Evolutionary conservation across 1,140 invertebrate genomes (phyloP).

Genomic region (Caenorhabditis inopinata): DNA sequence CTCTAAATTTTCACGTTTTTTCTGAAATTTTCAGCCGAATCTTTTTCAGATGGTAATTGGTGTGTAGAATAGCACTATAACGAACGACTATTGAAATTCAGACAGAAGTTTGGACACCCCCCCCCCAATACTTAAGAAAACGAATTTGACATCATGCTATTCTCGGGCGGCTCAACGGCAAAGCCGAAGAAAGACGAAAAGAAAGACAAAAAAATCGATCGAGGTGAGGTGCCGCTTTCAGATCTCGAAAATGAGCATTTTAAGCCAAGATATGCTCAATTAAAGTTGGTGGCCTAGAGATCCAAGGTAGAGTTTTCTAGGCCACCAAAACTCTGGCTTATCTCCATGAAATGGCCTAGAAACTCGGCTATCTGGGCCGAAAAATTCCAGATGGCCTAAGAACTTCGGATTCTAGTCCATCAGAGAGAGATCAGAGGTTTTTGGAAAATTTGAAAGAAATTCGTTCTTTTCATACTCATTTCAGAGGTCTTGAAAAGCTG

Average conservation of each 20-base stretch:
- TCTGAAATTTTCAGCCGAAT: background rate
- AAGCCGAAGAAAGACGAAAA: slow-evolving; percentile 56
- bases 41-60: background rate
- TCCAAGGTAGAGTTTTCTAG: too few relatives aligned
- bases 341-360: too few relatives aligned
- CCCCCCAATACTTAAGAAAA: background rate
- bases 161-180: slow-evolving; percentile 48
- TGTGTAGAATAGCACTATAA: background rate
- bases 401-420: too few relatives aligned
- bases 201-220: slow-evolving; percentile 47
- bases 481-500: too few relatives aligned
- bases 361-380: too few relatives aligned
- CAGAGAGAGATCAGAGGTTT: too few relatives aligned
- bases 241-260: background rate
- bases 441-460: too few relatives aligned
- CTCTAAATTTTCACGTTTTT: background rate
- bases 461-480: too few relatives aligned
- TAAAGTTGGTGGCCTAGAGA: background rate
- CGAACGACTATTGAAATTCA: background rate
- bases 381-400: too few relatives aligned
- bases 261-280: background rate
- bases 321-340: too few relatives aligned
- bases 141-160: slow-evolving; percentile 44
- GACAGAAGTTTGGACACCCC: too few relatives aligned
- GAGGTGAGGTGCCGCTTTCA: slow-evolving; percentile 12